phyloP scores from a whole-genome alignment of 1,140 invertebrate genomes.

The Branchinecta lindahli region DNA sequence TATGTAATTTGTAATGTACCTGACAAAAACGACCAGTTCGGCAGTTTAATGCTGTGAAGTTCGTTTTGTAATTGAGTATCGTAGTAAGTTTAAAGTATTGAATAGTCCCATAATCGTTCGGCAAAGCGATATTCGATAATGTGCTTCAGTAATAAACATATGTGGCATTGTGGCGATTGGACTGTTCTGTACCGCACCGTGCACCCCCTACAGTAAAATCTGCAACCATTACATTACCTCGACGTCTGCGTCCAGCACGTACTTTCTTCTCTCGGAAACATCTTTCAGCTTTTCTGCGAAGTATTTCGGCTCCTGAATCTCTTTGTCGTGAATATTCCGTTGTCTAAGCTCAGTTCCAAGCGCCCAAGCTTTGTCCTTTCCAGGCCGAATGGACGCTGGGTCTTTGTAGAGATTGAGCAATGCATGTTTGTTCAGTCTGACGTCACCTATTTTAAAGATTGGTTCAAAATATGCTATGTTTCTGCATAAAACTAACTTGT shows the following conservation, averaged over 20 bases:
- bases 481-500: too few species aligned
- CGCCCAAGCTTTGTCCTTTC: conserved; percentile 21
- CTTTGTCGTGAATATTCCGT: conserved; percentile 17
- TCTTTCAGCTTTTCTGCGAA: conserved; percentile 19
- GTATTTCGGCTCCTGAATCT: conserved; percentile 15
- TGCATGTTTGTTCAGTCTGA: conserved; percentile 20
- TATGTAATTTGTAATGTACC: too few species aligned
- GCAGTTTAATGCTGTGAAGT: too few species aligned
- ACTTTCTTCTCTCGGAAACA: conserved; percentile 21
- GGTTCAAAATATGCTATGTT: background rate
- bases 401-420: conserved; percentile 20
- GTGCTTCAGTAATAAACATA: too few species aligned
- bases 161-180: too few species aligned
- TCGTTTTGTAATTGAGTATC: too few species aligned
- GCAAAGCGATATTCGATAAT: too few species aligned
- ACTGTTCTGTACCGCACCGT: too few species aligned
- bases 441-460: conserved; percentile 20
- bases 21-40: too few species aligned
- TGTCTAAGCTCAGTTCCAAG: conserved; percentile 25
- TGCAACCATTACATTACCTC: conserved; percentile 4
- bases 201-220: too few species aligned
- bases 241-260: conserved; percentile 25
- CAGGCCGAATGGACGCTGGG: conserved; percentile 17
- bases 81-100: too few species aligned
- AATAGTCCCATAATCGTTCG: too few species aligned